phyloP scores from a whole-genome alignment of 2,113 vertebrate species.

The Rhinogobius similis region DNA sequence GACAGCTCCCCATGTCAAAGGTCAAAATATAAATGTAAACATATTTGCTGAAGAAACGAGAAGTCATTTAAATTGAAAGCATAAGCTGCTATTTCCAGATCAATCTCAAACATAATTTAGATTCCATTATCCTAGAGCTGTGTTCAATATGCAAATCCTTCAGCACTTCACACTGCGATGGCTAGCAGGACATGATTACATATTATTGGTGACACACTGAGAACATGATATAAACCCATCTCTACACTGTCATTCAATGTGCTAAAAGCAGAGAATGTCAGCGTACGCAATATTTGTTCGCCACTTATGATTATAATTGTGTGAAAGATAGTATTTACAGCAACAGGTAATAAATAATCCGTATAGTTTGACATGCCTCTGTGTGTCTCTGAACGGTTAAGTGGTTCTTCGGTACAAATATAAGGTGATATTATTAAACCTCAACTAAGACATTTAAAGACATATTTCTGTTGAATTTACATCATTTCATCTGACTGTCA shows the following conservation, averaged over 20 bases:
- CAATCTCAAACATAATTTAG: neutral
- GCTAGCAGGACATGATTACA: conserved; percentile 23
- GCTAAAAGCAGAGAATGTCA: neutral
- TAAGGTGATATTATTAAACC: too few relatives aligned
- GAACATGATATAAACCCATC: conserved; percentile 5
- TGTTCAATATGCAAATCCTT: conserved; percentile 15
- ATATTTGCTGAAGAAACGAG: neutral
- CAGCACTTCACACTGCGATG: conserved; percentile 18
- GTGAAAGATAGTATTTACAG: neutral
- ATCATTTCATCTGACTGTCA: too few relatives aligned
- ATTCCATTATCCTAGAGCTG: neutral
- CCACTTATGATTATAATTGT: neutral
- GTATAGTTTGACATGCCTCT: too few relatives aligned
- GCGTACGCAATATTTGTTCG: neutral
- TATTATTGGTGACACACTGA: conserved; percentile 18
- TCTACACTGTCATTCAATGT: neutral
- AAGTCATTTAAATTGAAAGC: neutral
- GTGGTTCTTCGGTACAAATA: too few relatives aligned
- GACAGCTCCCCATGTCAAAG: neutral
- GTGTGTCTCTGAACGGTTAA: too few relatives aligned
- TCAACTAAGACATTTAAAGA: too few relatives aligned
- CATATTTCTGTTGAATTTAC: too few relatives aligned
- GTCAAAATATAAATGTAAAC: neutral
- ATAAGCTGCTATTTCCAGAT: neutral
- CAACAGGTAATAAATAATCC: neutral